Evolutionary conservation across 2,113 vertebrate genomes (phyloP), one percentile per base, ranked within the genome.

Genomic region (Todiramphus chloris): DNA sequence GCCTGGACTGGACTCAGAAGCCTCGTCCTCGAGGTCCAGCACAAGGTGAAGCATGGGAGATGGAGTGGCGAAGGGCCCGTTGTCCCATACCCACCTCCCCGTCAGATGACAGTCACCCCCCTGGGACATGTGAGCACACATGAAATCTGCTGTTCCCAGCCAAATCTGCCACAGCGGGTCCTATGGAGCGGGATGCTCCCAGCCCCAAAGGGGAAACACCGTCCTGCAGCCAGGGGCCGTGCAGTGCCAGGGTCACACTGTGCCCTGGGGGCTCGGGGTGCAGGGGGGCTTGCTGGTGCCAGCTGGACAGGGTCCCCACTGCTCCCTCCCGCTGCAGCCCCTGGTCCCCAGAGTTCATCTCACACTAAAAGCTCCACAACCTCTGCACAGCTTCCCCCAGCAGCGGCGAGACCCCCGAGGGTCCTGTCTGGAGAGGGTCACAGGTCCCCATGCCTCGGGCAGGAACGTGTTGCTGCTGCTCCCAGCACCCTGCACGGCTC

Each of bases 351-450:
- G 6, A n/a, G 35, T 2, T 56, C 31, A 13, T 4, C 28, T 27
- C 5, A 1, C 11, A 23, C 13, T 1, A 21, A 62, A 73, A 87
- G 18, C 28, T 56, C 44, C 2, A 1, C 12, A 0, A 2, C 4
- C 27, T n/a, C 15, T 0, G 1, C 11, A 2, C 48, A 5, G 50
- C 31, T 15, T 33, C 11, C n/a, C 39, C 28, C 1, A 4, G 53
- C 41, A 48, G 27, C 16, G 14, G 16, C 48, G 2, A 8, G 68
- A 25, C 63, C 5, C 24, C 10, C 0, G 2, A 30, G n/a, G 24
- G 70, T 10, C 46, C 75, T 1, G 0, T 2, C 16, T 2, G 60
- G 60, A 55, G 44, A 74, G 18, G 16, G 11, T 4, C 43, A 43
- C 31, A 4, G 27, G 3, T 23, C 56, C 50, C 28, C 21, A 0